Evolutionary conservation across 2,113 vertebrate genomes (phyloP).

Genomic region (Greenwoodochromis staneri): DNA sequence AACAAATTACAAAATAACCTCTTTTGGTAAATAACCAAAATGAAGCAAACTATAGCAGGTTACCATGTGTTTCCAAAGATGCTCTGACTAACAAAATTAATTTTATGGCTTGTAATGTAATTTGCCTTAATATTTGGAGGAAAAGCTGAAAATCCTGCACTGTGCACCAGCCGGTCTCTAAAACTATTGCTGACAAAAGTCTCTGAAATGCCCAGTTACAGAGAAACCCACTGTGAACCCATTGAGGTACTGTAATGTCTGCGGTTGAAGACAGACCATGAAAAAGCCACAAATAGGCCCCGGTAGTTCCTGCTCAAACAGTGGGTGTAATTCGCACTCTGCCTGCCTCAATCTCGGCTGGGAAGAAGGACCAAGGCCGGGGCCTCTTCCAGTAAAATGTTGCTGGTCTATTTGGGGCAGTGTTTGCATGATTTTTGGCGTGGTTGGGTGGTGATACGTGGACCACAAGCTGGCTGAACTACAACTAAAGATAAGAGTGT

Average conservation of each 20-base stretch:
- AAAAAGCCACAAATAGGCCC: neutral
- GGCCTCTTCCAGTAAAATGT: constrained; percentile 40
- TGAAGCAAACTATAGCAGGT: neutral
- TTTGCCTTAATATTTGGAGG: neutral
- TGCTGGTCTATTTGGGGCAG: constrained; percentile 11
- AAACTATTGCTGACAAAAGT: neutral
- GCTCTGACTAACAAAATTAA: neutral
- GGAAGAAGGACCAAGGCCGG: neutral
- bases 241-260: constrained; percentile 17
- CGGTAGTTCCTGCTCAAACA: neutral
- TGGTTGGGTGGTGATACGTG: neutral
- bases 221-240: neutral
- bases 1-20: neutral
- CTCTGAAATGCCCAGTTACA: neutral
- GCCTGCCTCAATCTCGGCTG: neutral
- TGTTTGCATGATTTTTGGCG: neutral
- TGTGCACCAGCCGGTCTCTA: neutral
- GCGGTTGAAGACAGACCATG: neutral
- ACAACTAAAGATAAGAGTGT: neutral
- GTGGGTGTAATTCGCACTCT: neutral
- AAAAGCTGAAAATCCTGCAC: neutral
- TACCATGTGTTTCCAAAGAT: neutral
- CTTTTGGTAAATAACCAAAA: neutral
- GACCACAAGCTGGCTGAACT: neutral
- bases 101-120: neutral